A percentile compares a stretch with the other conserved stretches of the same genome.
Evolutionary conservation across 2,888 invertebrate genomes (phyloP).

Genomic region (Eurytoma adleriae): DNA sequence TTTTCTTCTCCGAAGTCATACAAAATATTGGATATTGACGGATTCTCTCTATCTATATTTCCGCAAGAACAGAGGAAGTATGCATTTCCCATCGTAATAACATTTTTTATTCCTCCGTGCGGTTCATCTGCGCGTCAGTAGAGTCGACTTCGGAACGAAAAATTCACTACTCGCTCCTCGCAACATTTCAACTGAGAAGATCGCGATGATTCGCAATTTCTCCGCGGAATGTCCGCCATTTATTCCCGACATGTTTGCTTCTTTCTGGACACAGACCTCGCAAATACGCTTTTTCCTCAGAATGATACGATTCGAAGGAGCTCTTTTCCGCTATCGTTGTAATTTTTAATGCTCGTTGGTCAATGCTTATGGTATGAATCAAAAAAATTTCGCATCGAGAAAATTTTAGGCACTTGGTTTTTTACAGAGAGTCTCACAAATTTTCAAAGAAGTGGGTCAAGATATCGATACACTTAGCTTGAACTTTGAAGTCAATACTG

Average conservation of each 20-base stretch:
- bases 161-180: background rate
- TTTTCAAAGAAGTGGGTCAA: no score
- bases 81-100: background rate
- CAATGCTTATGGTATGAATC: background rate
- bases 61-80: background rate
- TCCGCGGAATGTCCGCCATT: slow-evolving; percentile 45
- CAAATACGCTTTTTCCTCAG: background rate
- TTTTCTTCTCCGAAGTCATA: background rate
- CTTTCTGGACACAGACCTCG: background rate
- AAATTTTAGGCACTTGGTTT: background rate
- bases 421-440: background rate
- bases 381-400: background rate
- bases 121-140: no score
- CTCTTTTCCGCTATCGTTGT: background rate
- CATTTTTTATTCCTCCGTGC: no score
- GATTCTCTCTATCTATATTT: no score
- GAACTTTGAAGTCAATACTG: no score
- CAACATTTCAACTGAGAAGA: slow-evolving; percentile 8
- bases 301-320: no score
- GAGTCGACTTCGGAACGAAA: background rate
- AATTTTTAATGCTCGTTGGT: background rate
- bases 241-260: slow-evolving; percentile 33
- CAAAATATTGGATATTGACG: background rate
- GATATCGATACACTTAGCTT: no score
- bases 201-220: slow-evolving; percentile 43